Base-by-base conservation (phyloP, 2,888 invertebrate species). In the Thereva unica region DNA sequence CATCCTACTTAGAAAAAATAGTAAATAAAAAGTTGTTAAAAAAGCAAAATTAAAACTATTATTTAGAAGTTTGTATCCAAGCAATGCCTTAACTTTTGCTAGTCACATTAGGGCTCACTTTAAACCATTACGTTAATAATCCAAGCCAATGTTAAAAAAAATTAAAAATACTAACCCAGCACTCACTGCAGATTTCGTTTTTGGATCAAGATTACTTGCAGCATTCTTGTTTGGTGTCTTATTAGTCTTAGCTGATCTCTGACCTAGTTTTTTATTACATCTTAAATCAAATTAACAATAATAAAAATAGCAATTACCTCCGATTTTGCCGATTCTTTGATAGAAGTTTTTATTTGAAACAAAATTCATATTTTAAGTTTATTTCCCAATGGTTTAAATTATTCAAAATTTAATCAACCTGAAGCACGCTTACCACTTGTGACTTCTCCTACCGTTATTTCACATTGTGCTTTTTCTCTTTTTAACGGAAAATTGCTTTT, bases 331-430 rank as follows among this genome's bases (percentile, higher is more conserved):
- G 8, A 67, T 67, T 35, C 61, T 53, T 44, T 61, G 47, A 41
- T 61, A 67, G 54, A 67, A 54, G 8, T 67, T 45, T 41, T 61
- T 61, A 61, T 67, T 67, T 34, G 66, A 35, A 7, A 67, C 12
- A 34, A 49, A 61, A 54, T 67, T 67, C 66, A 67, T 67, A 38
- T 45, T 47, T 5, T 38, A 45, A 1, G 41, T 41, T 23, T 23
- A 23, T 49, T 59, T 2, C 10, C n/a, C 5, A 1, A 40, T 4
- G 55, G 0, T 55, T 41, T 7, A n/a, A 55, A 34, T 41, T 41
- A 23, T 23, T 23, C 2, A 2, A 23, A 23, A 23, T 23, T 23
- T 23, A 23, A 23, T 23, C 23, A 23, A 23, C 2, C 23, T 23
- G 23, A 23, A 23, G 2, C 23, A 23, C 23, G 23, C 2, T 23